Evolutionary conservation across 2,797 vertebrate genomes (phyloP).

Genomic region (Sarcoramphus papa): DNA sequence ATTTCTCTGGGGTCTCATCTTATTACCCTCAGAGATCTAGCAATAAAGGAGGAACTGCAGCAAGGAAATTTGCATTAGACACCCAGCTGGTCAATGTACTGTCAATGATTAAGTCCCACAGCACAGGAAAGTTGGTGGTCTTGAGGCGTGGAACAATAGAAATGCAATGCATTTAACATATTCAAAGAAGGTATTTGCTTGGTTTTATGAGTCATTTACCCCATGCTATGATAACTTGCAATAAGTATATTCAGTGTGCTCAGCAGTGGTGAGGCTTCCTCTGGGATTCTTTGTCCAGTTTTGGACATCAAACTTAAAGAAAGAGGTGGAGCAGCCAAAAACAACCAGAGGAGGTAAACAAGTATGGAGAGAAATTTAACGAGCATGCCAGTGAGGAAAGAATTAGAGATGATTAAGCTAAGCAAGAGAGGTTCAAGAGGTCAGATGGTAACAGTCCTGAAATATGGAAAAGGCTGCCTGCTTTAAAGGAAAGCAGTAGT

Average conservation of each 20-base stretch:
- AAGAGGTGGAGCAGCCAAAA: not conserved
- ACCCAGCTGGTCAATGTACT: not conserved
- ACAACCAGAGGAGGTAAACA: not conserved
- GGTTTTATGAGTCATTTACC: not conserved
- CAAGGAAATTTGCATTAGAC: not conserved
- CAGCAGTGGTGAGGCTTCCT: not conserved
- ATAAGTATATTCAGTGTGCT: not conserved
- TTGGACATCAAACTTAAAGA: not conserved
- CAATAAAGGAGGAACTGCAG: not conserved
- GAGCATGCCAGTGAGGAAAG: not conserved
- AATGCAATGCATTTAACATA: not conserved
- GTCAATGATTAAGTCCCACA: not conserved
- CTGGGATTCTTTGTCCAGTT: not conserved
- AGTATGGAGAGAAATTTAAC: not conserved
- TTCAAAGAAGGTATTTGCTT: not conserved
- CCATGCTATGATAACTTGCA: not conserved
- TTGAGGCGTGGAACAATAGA: not conserved
- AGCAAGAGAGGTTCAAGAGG: not conserved
- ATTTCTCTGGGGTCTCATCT: not conserved
- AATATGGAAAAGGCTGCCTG: not conserved
- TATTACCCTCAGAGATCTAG: not conserved
- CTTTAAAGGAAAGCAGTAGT: not conserved
- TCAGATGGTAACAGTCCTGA: not conserved
- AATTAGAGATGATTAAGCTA: not conserved
- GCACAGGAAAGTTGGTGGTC: not conserved